Evolutionary conservation across 2,797 vertebrate species (phyloP).

Genomic region (Eleutherodactylus coqui): DNA sequence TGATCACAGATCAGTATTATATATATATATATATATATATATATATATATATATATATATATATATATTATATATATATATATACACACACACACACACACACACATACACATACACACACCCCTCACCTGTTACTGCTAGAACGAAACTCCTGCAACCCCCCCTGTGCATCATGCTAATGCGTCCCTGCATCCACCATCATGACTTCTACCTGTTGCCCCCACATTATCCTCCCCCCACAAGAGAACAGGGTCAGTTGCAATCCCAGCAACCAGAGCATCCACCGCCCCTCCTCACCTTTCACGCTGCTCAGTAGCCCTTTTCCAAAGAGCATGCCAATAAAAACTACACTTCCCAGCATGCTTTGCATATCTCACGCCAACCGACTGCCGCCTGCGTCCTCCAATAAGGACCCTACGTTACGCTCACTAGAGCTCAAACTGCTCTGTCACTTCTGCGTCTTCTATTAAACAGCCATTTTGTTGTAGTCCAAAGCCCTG

Average conservation of each 20-base stretch:
- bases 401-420: not conserved
- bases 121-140: not conserved
- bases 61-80: too few relatives aligned
- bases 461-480: not conserved
- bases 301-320: not conserved
- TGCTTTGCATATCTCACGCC: not conserved
- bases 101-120: too few relatives aligned
- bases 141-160: not conserved
- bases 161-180: not conserved
- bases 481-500: not conserved
- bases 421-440: not conserved
- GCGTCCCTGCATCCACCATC: not conserved
- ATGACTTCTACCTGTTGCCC: not conserved
- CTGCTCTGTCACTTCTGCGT: not conserved
- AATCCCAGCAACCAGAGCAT: too few relatives aligned
- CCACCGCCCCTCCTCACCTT: slow-evolving; percentile 44
- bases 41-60: too few relatives aligned
- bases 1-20: too few relatives aligned
- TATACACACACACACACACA: too few relatives aligned
- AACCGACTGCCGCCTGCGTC: not conserved
- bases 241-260: not conserved
- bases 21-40: too few relatives aligned
- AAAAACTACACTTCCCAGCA: slow-evolving; percentile 52
- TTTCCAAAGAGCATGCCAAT: not conserved
- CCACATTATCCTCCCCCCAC: not conserved